Conservation (phyloP, 2,113 vertebrate species). For the Hippolais icterina region DNA sequence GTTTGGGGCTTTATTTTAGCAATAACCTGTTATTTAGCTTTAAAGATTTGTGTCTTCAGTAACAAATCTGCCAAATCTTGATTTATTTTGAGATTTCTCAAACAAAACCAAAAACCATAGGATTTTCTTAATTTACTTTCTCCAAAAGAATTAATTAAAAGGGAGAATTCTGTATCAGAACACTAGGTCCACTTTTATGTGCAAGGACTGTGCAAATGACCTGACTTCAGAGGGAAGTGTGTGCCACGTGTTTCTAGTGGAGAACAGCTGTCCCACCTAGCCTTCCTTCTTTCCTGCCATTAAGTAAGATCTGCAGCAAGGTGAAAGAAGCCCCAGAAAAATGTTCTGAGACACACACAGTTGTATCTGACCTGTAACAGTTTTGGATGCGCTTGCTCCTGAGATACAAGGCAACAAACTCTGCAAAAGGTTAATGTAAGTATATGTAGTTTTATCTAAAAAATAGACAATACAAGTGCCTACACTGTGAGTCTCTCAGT, state of each 20-base stretch:
- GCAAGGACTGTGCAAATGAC: background rate
- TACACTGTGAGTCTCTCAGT: background rate
- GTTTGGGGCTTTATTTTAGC: background rate
- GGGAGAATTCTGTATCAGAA: background rate
- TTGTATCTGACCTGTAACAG: background rate
- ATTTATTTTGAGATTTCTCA: background rate
- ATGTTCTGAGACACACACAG: fast-evolving
- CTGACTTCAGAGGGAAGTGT: background rate
- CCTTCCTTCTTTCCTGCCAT: background rate
- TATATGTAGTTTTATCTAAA: background rate
- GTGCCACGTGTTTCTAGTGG: background rate
- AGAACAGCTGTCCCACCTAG: background rate
- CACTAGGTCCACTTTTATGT: background rate
- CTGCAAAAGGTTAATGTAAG: background rate
- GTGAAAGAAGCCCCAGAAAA: background rate
- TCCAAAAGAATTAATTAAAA: background rate
- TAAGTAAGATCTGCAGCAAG: background rate
- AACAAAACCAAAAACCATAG: background rate
- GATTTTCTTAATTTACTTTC: background rate
- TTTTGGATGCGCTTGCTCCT: background rate
- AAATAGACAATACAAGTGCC: background rate
- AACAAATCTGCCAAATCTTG: background rate
- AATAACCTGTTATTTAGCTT: background rate
- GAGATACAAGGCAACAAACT: background rate
- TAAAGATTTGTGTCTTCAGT: background rate